Evolutionary conservation across 2,888 invertebrate genomes (phyloP).

Genomic region (Schrankia costaestrigalis): DNA sequence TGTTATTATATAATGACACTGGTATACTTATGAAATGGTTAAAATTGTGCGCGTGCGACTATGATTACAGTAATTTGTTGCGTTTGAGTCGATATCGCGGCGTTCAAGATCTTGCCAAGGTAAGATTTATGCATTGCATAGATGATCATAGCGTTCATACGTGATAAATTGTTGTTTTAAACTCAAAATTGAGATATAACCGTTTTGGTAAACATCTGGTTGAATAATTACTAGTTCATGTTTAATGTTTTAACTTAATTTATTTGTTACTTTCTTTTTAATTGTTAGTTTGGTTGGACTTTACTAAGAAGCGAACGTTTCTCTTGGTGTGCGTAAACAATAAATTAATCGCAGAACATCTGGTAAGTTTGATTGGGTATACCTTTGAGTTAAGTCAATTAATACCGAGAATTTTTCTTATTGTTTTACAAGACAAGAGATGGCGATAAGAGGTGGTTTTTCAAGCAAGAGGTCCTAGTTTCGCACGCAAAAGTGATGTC

Average conservation of each 20-base stretch:
- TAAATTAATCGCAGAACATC: no score
- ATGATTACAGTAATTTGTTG: conserved; percentile 53
- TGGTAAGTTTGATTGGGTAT: no score
- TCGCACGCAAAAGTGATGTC: no score
- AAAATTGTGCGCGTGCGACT: conserved; percentile 46
- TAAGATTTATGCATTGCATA: conserved; percentile 36
- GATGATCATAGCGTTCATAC: conserved; percentile 31
- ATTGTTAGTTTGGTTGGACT: conserved; percentile 1
- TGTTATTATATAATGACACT: conserved; percentile 37
- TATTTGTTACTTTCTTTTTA: conserved; percentile 17
- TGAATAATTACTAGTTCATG: conserved; percentile 21
- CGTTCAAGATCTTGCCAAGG: conserved; percentile 44
- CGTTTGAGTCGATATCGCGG: conserved; percentile 43
- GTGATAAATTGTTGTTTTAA: conserved; percentile 28
- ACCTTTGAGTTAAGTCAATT: no score
- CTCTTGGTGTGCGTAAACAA: no score
- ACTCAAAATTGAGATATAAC: conserved; percentile 35
- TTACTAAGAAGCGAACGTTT: no score
- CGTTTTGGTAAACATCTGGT: conserved; percentile 28
- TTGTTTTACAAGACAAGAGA: no score
- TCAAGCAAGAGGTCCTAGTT: no score
- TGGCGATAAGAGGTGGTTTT: no score
- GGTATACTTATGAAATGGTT: conserved; percentile 45
- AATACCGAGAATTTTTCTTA: no score
- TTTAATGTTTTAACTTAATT: conserved; percentile 21